Conservation (phyloP, 2,888 invertebrate genomes). For the Drosophila flavopinicola region DNA sequence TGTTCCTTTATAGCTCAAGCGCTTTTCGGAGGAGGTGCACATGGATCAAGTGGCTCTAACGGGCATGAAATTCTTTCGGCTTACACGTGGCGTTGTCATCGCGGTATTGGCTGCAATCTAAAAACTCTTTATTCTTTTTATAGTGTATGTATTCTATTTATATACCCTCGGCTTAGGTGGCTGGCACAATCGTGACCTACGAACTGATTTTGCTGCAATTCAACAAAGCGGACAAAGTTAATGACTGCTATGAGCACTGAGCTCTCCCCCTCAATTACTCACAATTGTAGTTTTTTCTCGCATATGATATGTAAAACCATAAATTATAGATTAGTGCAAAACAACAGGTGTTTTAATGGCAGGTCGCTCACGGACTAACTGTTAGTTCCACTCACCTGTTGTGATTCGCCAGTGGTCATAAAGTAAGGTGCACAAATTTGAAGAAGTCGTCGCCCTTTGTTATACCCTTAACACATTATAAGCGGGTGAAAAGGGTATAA, state of each 20-base stretch:
- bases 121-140: background rate
- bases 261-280: too few species aligned
- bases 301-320: too few species aligned
- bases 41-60: slow-evolving; percentile 82
- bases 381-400: too few species aligned
- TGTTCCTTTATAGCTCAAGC: slow-evolving; percentile 77
- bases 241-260: slow-evolving; percentile 64
- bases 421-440: too few species aligned
- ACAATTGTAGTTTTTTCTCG: too few species aligned
- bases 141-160: background rate
- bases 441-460: too few species aligned
- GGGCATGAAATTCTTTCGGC: slow-evolving; percentile 83
- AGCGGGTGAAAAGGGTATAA: too few species aligned
- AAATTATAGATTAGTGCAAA: too few species aligned
- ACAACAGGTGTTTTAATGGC: too few species aligned
- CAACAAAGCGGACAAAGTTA: slow-evolving; percentile 82
- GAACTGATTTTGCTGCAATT: slow-evolving; percentile 86
- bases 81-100: slow-evolving; percentile 82
- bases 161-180: slow-evolving; percentile 83
- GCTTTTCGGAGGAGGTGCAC: slow-evolving; percentile 83
- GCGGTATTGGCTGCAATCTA: slow-evolving; percentile 59
- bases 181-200: slow-evolving; percentile 87
- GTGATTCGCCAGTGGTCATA: too few species aligned
- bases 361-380: too few species aligned
- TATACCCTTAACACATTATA: too few species aligned